Evolutionary conservation across 2,888 invertebrate genomes (phyloP).

Genomic region (Anoplius nigerrimus): DNA sequence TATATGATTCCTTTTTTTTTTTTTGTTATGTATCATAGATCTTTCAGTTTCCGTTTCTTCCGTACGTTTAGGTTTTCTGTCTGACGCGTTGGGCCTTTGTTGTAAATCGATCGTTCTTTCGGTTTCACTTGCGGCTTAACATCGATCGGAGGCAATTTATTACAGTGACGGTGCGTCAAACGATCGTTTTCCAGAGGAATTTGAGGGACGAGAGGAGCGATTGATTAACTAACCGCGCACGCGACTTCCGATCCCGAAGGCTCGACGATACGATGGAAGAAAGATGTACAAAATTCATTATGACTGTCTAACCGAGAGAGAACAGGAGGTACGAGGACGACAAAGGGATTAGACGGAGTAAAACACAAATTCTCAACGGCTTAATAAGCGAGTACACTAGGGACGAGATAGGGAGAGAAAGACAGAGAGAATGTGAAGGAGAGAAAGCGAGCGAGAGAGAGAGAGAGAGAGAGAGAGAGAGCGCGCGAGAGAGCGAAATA

Average conservation of each 20-base stretch:
- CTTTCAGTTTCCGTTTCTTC: too few relatives aligned
- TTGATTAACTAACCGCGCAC: too few relatives aligned
- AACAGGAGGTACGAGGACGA: conserved; percentile 21
- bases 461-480: conserved; percentile 20
- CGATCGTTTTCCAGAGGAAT: conserved; percentile 7
- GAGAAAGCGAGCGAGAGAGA: conserved; percentile 13
- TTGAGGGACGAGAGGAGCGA: neutral
- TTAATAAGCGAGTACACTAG: conserved; percentile 48
- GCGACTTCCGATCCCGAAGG: neutral
- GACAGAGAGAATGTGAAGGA: conserved; percentile 15
- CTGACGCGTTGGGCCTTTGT: too few relatives aligned
- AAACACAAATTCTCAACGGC: conserved; percentile 30
- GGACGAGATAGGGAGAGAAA: conserved; percentile 41
- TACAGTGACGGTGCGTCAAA: conserved; percentile 3
- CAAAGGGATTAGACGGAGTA: conserved; percentile 25
- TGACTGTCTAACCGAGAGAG: conserved; percentile 52
- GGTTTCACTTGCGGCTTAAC: too few relatives aligned
- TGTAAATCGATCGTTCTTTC: too few relatives aligned
- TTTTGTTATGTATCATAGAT: too few relatives aligned
- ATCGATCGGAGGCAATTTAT: neutral
- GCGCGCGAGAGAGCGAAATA: neutral
- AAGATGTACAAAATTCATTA: conserved; percentile 62
- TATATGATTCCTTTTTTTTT: too few relatives aligned
- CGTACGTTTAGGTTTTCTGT: too few relatives aligned
- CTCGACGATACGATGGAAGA: conserved; percentile 20